phyloP scores from a whole-genome alignment of 2,113 vertebrate genomes.

The Bos indicus region DNA sequence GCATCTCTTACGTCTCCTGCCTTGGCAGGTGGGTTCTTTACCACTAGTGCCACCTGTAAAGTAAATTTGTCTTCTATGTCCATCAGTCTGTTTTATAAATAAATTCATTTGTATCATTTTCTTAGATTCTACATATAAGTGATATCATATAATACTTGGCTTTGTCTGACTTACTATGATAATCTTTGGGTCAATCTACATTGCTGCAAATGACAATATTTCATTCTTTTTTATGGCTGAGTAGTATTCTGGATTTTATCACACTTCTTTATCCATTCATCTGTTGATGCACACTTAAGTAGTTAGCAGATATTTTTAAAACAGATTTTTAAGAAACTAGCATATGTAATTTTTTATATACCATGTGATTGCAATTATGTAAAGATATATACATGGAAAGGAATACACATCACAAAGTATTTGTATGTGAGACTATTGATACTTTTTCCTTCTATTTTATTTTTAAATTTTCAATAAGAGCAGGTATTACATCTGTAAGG shows the following conservation, averaged over 20 bases:
- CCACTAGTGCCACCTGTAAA: background rate
- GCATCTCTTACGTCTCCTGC: background rate
- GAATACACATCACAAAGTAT: background rate
- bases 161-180: background rate
- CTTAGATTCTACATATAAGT: background rate
- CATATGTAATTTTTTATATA: background rate
- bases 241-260: background rate
- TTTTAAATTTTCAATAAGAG: constrained; percentile 5
- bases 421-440: background rate
- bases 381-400: background rate
- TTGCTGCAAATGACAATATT: background rate
- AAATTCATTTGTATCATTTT: background rate
- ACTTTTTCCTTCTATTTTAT: background rate
- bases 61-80: background rate
- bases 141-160: background rate
- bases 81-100: background rate
- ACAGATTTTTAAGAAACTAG: background rate
- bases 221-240: background rate
- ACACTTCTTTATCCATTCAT: background rate
- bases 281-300: background rate
- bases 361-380: background rate
- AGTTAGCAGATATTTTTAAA: background rate
- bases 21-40: background rate
- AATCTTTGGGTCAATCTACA: background rate
- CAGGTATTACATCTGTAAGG: background rate